Evolutionary conservation across 2,888 invertebrate species (phyloP).

Genomic region (Bugula neritina): DNA sequence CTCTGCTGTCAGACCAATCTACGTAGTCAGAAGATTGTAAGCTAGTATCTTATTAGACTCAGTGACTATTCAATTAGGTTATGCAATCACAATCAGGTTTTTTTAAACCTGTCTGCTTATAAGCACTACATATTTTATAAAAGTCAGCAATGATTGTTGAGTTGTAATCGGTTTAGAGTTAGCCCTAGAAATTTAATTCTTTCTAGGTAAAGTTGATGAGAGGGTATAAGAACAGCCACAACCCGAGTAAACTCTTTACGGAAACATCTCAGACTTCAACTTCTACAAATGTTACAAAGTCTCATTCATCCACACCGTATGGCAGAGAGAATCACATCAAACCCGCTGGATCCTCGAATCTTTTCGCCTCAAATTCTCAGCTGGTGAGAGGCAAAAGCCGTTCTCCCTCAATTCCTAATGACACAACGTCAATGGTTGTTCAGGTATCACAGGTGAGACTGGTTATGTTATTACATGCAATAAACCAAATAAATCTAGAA

Average conservation of each 20-base stretch:
- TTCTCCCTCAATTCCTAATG: not conserved
- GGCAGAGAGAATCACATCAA: not conserved
- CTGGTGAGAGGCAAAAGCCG: not conserved
- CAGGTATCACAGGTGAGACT: conserved; percentile 6
- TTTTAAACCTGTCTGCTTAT: too few species aligned
- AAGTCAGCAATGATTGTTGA: too few species aligned
- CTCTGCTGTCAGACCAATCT: too few species aligned
- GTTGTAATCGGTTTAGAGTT: too few species aligned
- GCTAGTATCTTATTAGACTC: too few species aligned
- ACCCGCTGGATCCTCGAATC: not conserved
- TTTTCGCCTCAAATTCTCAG: not conserved
- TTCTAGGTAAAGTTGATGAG: conserved; percentile 12
- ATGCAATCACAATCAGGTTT: too few species aligned
- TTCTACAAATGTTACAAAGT: not conserved
- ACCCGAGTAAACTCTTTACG: not conserved
- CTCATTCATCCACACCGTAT: not conserved
- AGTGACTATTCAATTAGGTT: too few species aligned
- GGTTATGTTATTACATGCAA: too few species aligned
- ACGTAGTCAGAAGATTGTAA: too few species aligned
- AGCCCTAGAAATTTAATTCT: too few species aligned
- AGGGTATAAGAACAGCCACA: not conserved
- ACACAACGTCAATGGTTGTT: conserved; percentile 13
- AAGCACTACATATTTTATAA: too few species aligned
- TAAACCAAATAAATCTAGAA: too few species aligned
- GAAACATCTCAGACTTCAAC: not conserved